Base-by-base conservation (phyloP, 2,113 vertebrate species). In the Oxyura jamaicensis region DNA sequence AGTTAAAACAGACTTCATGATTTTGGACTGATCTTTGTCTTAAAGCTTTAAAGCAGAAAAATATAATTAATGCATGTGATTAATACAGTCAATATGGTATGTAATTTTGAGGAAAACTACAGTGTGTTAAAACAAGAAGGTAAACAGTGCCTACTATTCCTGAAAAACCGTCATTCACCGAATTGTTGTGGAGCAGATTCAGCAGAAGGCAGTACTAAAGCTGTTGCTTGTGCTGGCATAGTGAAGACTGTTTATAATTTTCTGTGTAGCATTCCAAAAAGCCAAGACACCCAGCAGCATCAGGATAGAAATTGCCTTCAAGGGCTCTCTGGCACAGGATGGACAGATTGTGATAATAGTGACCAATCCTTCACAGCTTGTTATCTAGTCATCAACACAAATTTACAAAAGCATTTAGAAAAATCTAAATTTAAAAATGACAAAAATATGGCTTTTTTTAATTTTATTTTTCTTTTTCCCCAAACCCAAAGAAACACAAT, bases 341-440 rank as follows among this genome's bases (percentile, higher is more conserved):
- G 82, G 90, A 93, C 90, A 94, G 93, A 91, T 87, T 96, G 93
- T 94, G 84, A 84, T 94, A 96, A 96, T 89, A 62, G 90, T 94
- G 77, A 55, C 71, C 81, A 93, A 84, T 92, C 31, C 66, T 87
- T 94, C 93, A 65, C 66, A 94, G 84, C 74, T 92, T 91, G 87
- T 84, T 96, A 87, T 87, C 65, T 73, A 78, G 66, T n/a, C 81
- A 86, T 81, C 84, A 78, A 75, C 18, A 82, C 16, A 82, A 94
- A 91, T 86, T 84, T 94, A 60, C 39, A 78, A 89, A 84, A 78
- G 6, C 17, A 59, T 72, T 91, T 63, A 63, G 56, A 68, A 78
- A 91, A 55, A 60, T 56, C 84, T 68, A 68, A 78, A 82, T 84
- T 95, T 91, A 60, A 92, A 95, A 72, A 52, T 72, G 0, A 35